These are phyloP conservation scores for Cephus nigrinus DNA, from an alignment of 2,888 invertebrate species.

Conservation along the genomic window DNA sequence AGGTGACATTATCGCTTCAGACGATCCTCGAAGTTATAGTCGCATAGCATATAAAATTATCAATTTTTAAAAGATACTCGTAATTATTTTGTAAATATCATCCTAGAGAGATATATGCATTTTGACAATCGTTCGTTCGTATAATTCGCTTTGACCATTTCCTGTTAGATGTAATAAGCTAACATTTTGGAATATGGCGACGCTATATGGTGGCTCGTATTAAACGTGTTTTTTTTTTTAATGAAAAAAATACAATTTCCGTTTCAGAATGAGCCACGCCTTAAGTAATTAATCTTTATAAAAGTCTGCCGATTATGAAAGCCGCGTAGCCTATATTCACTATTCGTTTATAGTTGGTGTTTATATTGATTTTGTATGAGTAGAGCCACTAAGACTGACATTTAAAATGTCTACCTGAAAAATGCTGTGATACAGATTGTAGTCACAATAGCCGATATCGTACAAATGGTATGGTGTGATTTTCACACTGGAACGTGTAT, in stretches of 20 bases:
- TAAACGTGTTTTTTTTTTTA: conserved; percentile 24
- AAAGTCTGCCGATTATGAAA: background rate
- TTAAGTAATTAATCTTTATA: background rate
- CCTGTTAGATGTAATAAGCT: conserved; percentile 55
- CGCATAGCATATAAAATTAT: background rate
- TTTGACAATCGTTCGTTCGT: background rate
- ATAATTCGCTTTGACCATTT: conserved; percentile 36
- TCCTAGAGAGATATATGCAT: background rate
- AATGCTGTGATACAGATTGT: conserved; percentile 61
- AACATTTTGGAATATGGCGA: conserved; percentile 51
- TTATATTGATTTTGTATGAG: background rate
- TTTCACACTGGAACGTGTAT: conserved; percentile 27
- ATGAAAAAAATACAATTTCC: background rate
- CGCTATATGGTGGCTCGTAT: conserved; percentile 26
- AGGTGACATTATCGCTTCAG: background rate
- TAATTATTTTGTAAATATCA: background rate
- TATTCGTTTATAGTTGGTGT: background rate
- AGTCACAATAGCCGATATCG: conserved; percentile 52
- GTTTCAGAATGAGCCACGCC: background rate
- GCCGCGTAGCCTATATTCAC: background rate
- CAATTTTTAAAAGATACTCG: background rate
- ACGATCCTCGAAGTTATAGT: background rate
- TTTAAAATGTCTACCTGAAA: conserved; percentile 60
- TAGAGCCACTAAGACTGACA: conserved; percentile 57
- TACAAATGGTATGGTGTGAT: conserved; percentile 38